A percentile compares a stretch with the other conserved stretches of the same genome.
These are phyloP conservation scores for Pseudomugil tenellus DNA, from an alignment of 2,797 vertebrate genomes.

Conservation along the genomic window DNA sequence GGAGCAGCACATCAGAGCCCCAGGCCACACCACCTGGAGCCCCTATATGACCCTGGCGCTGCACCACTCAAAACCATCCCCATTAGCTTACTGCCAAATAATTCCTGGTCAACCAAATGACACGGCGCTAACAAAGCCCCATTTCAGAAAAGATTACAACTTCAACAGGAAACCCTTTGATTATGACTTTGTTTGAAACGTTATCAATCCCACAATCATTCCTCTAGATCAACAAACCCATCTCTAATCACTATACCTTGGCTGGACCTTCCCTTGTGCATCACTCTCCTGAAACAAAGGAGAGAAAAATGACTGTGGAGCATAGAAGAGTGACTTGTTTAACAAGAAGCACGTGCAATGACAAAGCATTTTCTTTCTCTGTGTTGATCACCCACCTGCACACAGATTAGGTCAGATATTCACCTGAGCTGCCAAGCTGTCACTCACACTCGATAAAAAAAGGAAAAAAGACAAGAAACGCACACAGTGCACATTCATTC, in stretches of 20 bases:
- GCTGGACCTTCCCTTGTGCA: constrained; percentile 72
- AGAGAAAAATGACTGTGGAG: constrained; percentile 52
- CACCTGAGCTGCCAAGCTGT: constrained; percentile 80
- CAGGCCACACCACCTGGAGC: constrained; percentile 74
- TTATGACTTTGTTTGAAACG: constrained; percentile 85
- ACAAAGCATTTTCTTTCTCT: constrained; percentile 80
- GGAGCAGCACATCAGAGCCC: constrained; percentile 75
- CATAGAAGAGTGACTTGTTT: constrained; percentile 79
- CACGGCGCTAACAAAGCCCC: constrained; percentile 79
- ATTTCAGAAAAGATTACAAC: constrained; percentile 86
- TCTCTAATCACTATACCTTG: constrained; percentile 80
- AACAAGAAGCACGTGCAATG: constrained; percentile 82
- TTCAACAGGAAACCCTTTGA: constrained; percentile 85
- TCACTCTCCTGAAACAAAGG: constrained; percentile 54
- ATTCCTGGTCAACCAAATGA: constrained; percentile 82
- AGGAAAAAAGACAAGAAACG: constrained; percentile 24
- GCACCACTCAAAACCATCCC: constrained; percentile 72
- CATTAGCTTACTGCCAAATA: constrained; percentile 77
- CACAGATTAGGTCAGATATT: constrained; percentile 83
- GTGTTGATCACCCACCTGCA: constrained; percentile 78
- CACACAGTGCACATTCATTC: constrained; percentile 75
- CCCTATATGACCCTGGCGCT: constrained; percentile 62
- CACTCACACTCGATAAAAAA: constrained; percentile 68
- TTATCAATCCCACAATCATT: constrained; percentile 84
- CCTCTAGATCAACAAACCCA: constrained; percentile 80